phyloP scores from a whole-genome alignment of 2,888 invertebrate genomes.

The Drosophila gaucha region DNA sequence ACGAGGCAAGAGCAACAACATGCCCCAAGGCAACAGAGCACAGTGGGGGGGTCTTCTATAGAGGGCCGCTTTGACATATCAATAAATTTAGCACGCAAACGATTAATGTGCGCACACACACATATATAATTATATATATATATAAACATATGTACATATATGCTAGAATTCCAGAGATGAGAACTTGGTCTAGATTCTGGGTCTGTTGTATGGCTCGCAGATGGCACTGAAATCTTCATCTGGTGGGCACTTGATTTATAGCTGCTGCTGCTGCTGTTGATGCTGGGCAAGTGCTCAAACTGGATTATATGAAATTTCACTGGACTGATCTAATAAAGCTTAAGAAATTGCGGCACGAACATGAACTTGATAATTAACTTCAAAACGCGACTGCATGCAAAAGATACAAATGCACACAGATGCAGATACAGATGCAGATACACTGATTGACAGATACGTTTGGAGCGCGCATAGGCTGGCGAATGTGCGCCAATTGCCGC shows the following conservation, averaged over 20 bases:
- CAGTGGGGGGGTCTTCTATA: not conserved
- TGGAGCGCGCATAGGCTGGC: constrained; percentile 7
- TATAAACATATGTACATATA: not conserved
- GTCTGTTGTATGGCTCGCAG: constrained; percentile 51
- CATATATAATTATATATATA: not conserved
- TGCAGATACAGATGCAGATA: constrained; percentile 20
- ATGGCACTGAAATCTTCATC: constrained; percentile 45
- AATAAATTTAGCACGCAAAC: constrained; percentile 74
- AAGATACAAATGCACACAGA: constrained; percentile 56
- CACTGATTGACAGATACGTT: constrained; percentile 49
- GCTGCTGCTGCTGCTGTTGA: constrained; percentile 1
- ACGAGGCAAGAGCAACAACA: constrained; percentile 23
- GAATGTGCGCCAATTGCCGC: constrained; percentile 35
- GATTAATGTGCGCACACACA: constrained; percentile 64
- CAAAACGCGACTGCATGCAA: constrained; percentile 59
- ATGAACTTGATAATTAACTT: constrained; percentile 78
- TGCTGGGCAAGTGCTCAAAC: constrained; percentile 27
- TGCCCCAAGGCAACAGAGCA: constrained; percentile 16
- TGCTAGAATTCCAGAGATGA: not conserved
- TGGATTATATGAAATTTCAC: constrained; percentile 56
- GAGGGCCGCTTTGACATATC: constrained; percentile 50
- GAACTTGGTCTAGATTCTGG: constrained; percentile 17
- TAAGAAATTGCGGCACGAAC: constrained; percentile 77
- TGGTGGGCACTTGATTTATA: constrained; percentile 56
- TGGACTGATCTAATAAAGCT: constrained; percentile 68